Evolutionary conservation across 2,797 vertebrate species (phyloP), one percentile per base, ranked within the genome.

Genomic region (Anguilla megastoma): DNA sequence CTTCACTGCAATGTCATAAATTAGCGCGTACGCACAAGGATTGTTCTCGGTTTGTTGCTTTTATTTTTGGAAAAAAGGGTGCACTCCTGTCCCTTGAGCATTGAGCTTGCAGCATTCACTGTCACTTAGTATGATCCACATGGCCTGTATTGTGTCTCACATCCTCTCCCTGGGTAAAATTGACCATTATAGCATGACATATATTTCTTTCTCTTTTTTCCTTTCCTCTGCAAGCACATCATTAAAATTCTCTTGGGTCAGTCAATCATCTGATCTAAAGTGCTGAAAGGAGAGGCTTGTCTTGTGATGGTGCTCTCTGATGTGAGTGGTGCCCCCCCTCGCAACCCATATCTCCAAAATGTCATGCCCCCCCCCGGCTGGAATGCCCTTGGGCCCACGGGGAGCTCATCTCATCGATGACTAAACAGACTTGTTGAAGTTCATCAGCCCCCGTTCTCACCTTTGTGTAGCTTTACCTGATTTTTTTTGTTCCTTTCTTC

Each of bases 131-230:
- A 33, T 33, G 69, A 71, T 71, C 27, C 71, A 14, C 30, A 2
- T 92, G 88, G 94, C 93, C 93, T 93, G 85, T 90, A 92, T 90
- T 87, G 90, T 89, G 87, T 91, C 89, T 92, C 89, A 88, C 86
- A 84, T 33, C 87, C 30, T 45, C 88, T 36, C 33, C 16, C 87
- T 1, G 27, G 30, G 14, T 76, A 16, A 76, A 76, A 30, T 36
- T 36, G 10, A 36, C 27, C 71, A 76, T 76, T 12, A 33, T 36
- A 33, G 71, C 33, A 71, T 86, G 76, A 83, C 87, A 52, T 87
- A 84, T 56, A 41, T 41, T 10, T 50, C 21, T 50, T 50, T 50
- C 2, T 10, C 14, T 80, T 48, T 80, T 80, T n/a, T 45, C 45
- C 36, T n/a, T 14, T 82, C 79, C 21, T 87, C 86, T 88, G 33